Conservation (phyloP, 2,113 vertebrate genomes). For the Romanogobio albipinnatus region DNA sequence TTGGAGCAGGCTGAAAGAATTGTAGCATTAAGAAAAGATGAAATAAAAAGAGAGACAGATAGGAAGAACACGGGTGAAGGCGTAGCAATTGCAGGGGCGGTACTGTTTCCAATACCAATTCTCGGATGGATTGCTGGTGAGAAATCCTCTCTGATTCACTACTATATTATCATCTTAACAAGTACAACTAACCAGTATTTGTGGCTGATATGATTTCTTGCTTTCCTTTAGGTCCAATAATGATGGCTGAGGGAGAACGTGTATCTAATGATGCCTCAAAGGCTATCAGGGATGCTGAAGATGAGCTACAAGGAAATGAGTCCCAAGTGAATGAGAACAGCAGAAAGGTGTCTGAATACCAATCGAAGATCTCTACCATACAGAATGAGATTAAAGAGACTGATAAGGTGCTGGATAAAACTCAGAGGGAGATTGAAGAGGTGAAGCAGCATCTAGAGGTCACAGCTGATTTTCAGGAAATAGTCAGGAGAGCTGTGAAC, state of each 20-base stretch:
- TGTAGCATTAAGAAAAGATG: not conserved
- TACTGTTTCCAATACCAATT: not conserved
- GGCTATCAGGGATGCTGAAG: not conserved
- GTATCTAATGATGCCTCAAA: not conserved
- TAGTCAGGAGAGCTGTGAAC: constrained; percentile 7
- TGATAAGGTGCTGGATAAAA: not conserved
- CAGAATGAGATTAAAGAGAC: not conserved
- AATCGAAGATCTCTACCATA: not conserved
- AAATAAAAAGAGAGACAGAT: not conserved
- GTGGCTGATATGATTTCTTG: not conserved
- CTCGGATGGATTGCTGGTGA: constrained; percentile 42
- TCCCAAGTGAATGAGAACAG: not conserved
- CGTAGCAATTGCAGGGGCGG: not conserved
- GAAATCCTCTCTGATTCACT: not conserved
- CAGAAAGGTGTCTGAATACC: constrained; percentile 16
- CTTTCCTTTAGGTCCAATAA: not conserved
- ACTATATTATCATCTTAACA: too few relatives aligned
- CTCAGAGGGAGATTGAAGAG: not conserved
- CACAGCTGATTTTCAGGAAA: constrained; percentile 3
- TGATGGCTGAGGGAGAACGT: fast-evolving
- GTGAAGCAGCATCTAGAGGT: not conserved
- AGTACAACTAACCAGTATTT: not conserved
- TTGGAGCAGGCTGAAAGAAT: not conserved
- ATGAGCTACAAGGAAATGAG: not conserved
- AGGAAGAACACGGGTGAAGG: not conserved